These are phyloP conservation scores for Speoplatyrhinus poulsoni DNA, from an alignment of 2,113 vertebrate genomes.

Conservation along the genomic window DNA sequence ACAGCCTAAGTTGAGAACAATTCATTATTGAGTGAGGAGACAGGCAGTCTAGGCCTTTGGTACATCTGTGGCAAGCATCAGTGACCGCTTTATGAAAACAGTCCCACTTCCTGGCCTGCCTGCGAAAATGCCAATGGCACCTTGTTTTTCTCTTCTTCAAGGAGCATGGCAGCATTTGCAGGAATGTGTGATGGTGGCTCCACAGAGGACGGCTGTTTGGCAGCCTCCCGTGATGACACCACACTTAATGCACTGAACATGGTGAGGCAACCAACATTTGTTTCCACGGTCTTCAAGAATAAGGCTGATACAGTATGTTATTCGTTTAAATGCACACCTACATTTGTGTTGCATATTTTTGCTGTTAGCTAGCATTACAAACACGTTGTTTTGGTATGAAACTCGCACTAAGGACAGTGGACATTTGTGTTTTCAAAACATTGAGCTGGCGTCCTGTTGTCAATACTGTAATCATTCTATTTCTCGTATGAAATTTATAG, in stretches of 20 bases:
- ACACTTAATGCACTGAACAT: slow-evolving; percentile 98
- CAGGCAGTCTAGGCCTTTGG: too few relatives aligned
- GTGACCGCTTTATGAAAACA: background rate
- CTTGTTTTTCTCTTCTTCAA: slow-evolving; percentile 46
- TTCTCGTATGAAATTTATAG: background rate
- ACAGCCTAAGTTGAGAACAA: background rate
- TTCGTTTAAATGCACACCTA: too few relatives aligned
- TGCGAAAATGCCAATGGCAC: background rate
- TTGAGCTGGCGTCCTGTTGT: too few relatives aligned
- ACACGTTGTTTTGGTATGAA: background rate
- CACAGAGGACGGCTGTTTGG: slow-evolving; percentile 95
- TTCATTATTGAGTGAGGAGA: background rate
- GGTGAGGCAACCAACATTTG: slow-evolving; percentile 68
- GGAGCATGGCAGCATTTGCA: slow-evolving; percentile 99
- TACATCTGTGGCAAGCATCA: background rate
- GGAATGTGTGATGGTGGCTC: slow-evolving; percentile 99
- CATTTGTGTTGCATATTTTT: too few relatives aligned
- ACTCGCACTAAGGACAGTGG: background rate
- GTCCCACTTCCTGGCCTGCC: background rate
- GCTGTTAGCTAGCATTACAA: too few relatives aligned
- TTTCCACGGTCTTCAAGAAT: too few relatives aligned
- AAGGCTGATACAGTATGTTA: too few relatives aligned
- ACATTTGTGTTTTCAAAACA: background rate
- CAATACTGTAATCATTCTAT: too few relatives aligned
- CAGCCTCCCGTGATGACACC: slow-evolving; percentile 95